Conservation (phyloP, 2,113 vertebrate genomes). For the Loxodonta africana region DNA sequence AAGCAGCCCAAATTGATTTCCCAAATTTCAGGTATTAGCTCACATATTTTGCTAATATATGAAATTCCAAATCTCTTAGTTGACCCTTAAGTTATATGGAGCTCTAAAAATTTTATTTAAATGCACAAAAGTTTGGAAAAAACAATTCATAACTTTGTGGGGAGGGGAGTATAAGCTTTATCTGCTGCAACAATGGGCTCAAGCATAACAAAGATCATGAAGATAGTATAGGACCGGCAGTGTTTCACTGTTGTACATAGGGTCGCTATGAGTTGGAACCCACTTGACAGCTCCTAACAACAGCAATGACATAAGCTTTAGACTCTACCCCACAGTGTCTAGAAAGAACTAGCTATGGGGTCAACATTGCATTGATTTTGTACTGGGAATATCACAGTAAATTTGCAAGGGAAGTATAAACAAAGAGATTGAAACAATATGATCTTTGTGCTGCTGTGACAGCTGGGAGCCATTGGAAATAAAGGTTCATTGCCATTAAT, state of each 20-base stretch:
- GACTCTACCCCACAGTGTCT: background rate
- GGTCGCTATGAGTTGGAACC: too few relatives aligned
- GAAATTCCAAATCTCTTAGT: background rate
- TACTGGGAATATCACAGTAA: background rate
- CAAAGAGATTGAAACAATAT: constrained; percentile 17
- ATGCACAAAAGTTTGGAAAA: background rate
- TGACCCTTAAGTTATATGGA: constrained; percentile 5
- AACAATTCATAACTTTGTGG: background rate
- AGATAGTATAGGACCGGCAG: too few relatives aligned
- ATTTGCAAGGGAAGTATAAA: constrained; percentile 23
- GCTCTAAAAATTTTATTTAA: constrained; percentile 29
- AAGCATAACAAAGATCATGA: too few relatives aligned
- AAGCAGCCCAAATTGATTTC: constrained; percentile 33
- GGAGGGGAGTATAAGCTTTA: background rate
- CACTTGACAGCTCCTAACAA: too few relatives aligned
- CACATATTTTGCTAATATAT: constrained; percentile 46
- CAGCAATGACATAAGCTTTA: background rate
- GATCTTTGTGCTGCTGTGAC: constrained; percentile 23
- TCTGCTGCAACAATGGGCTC: too few relatives aligned
- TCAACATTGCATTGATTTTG: background rate
- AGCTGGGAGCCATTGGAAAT: constrained; percentile 12
- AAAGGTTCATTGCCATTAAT: constrained; percentile 38
- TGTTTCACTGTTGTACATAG: too few relatives aligned
- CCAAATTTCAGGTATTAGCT: constrained; percentile 43
- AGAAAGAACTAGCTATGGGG: background rate